Evolutionary conservation across 2,888 invertebrate genomes (phyloP), one percentile per base, ranked within the genome.

Genomic region (Criorhina ranunculi): DNA sequence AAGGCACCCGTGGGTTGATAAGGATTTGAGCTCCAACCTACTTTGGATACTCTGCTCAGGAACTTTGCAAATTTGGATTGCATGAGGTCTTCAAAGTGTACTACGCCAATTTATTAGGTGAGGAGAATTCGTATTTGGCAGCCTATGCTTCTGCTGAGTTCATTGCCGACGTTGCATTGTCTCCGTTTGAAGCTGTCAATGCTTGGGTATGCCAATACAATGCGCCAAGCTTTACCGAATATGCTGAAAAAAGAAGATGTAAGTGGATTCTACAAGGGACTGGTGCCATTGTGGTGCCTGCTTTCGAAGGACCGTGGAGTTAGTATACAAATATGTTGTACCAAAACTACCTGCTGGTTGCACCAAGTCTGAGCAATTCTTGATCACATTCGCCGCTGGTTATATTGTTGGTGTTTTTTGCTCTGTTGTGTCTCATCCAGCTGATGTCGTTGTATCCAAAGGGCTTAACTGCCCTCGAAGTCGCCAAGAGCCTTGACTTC

Each of bases 151-250:
- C 96, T 0, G 97, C 98, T 31, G 97, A 98, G 91, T 94, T 98
- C 89, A 94, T 97, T 87, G 98, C 98, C 33, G 98, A 98, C 91
- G 94, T 96, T 87, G 97, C 97, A 31, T 94, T 99, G 82, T 96
- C 98, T 76, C 99, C 99, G 0, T 95, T 99, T 93, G 99, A 99
- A 92, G 98, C 99, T 67, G 96, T 96, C 83, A 99, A 93, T 94
- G 85, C 95, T 96, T 17, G 95, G 96, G 7, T 97, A 94, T 91
- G 92, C 92, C 44, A 94, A 93, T 76, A 96, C 95, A 11, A 93
- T 98, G 91, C 93, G 95, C 59, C 93, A 93, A 88, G 97, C 95
- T 24, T 94, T 95, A 89, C 97, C 97, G 0, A 95, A 95, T 89
- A 96, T 98, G 93, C 90, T 94, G 87, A 91, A 92, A 70, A 95